Evolutionary conservation across 37 sponge, comb jelly and placozoan species (phyloP), one percentile per base, ranked within the genome.

Genomic region (Ianthella basta): DNA sequence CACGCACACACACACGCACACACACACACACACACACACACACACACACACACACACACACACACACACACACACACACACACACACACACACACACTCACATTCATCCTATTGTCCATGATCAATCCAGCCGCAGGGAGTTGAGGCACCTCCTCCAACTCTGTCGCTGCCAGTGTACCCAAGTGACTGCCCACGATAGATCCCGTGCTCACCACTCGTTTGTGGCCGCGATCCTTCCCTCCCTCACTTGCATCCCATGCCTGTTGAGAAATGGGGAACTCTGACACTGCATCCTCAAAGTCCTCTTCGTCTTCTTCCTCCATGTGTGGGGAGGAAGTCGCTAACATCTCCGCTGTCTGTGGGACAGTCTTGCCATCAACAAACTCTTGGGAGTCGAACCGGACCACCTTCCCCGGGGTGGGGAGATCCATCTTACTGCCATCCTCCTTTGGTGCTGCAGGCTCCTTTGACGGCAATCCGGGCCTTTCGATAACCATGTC

Each of bases 191-290:
- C 50, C 3, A 44, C 6, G 18, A 75, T 53, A 1, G 54, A 40
- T 75, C 54, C 54, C 4, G 6, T 20, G 23, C 78, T 75, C 29
- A 55, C 57, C 27, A 55, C 84, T 30, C 92, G 59, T 70, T 77
- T 61, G 80, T 91, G 91, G 4, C 70, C 35, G 1, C 53, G 30
- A 34, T 60, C 27, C 37, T 80, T 32, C 5, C 14, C 72, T 15
- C 38, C 38, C 21, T 75, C 37, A 41, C 25, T 12, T 20, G 54
- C 41, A n/a, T n/a, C n/a, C n/a, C n/a, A n/a, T n/a, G n/a, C n/a
- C 15, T 39, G 54, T 14, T 50, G 78, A 8, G 78, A 40, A 16
- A 53, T 1, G 1, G 25, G 6, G 78, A 75, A 75, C n/a, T 75
- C 54, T 10, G 44, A 40, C 35, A 44, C n/a, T 40, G 78, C 78